A percentile compares a stretch with the other conserved stretches of the same genome.
phyloP scores from a whole-genome alignment of 2,113 vertebrate genomes.

The Anseranas semipalmata region DNA sequence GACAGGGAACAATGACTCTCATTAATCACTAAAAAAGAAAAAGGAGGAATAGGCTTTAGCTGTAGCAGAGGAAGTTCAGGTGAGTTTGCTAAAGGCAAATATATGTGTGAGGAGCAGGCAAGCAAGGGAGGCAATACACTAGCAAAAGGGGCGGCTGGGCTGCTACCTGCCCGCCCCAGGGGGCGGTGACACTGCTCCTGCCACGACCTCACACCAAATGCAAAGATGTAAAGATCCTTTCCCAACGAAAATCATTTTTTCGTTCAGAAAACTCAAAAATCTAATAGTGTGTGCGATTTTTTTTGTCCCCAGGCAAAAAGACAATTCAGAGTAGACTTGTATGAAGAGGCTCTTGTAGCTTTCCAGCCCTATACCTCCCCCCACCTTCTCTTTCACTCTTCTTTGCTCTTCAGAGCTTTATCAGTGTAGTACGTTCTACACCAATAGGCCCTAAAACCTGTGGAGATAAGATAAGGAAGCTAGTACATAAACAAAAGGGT shows the following conservation, averaged over 20 bases:
- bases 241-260: neutral
- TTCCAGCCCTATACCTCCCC: neutral
- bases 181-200: neutral
- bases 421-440: neutral
- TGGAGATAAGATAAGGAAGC: neutral
- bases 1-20: neutral
- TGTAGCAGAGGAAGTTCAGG: neutral
- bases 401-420: neutral
- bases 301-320: neutral
- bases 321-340: neutral
- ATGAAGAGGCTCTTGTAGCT: neutral
- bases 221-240: neutral
- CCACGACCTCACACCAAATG: neutral
- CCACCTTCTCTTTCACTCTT: neutral
- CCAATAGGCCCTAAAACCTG: neutral
- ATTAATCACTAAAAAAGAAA: neutral
- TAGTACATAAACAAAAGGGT: neutral
- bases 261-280: neutral
- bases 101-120: neutral
- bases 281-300: neutral
- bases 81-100: neutral
- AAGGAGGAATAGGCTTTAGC: neutral
- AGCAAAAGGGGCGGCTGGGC: neutral
- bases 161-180: neutral
- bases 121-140: neutral